Evolutionary conservation across 2,113 vertebrate species (phyloP).

Genomic region (Sitta europaea): DNA sequence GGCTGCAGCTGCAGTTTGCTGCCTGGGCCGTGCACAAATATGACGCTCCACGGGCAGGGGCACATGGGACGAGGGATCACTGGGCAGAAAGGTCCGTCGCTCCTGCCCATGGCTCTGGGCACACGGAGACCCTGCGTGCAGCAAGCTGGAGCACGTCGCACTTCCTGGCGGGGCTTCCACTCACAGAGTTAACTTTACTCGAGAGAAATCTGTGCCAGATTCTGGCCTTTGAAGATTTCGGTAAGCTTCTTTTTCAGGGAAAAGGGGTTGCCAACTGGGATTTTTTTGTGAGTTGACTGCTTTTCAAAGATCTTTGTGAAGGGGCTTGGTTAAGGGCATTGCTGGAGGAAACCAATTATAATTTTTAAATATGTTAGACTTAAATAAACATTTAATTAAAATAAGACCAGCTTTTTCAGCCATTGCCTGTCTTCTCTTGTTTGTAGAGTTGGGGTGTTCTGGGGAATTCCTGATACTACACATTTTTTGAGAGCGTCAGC

Average conservation of each 20-base stretch:
- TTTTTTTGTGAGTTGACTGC: not conserved
- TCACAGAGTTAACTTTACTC: not conserved
- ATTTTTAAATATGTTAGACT: conserved; percentile 55
- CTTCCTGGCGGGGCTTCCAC: not conserved
- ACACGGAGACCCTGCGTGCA: rapidly evolving
- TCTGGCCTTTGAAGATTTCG: conserved; percentile 48
- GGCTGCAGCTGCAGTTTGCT: not conserved
- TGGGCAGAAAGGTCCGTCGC: not conserved
- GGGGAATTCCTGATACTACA: conserved; percentile 55
- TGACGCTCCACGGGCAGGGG: rapidly evolving
- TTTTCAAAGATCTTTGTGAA: conserved; percentile 53
- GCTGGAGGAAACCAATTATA: conserved; percentile 60
- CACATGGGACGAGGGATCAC: rapidly evolving
- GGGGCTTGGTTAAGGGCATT: conserved; percentile 48
- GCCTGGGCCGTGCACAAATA: rapidly evolving
- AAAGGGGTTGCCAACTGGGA: conserved; percentile 38
- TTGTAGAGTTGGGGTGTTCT: conserved; percentile 21
- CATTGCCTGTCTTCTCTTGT: conserved; percentile 22
- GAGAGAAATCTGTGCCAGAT: not conserved
- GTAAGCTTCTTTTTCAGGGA: conserved; percentile 36
- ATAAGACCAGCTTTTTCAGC: conserved; percentile 15
- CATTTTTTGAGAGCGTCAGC: conserved; percentile 13
- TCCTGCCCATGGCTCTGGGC: not conserved
- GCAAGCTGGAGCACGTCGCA: rapidly evolving
- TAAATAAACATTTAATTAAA: conserved; percentile 68